Evolutionary conservation across 2,797 vertebrate species (phyloP).

Genomic region (Otolemur crassicaudatus): DNA sequence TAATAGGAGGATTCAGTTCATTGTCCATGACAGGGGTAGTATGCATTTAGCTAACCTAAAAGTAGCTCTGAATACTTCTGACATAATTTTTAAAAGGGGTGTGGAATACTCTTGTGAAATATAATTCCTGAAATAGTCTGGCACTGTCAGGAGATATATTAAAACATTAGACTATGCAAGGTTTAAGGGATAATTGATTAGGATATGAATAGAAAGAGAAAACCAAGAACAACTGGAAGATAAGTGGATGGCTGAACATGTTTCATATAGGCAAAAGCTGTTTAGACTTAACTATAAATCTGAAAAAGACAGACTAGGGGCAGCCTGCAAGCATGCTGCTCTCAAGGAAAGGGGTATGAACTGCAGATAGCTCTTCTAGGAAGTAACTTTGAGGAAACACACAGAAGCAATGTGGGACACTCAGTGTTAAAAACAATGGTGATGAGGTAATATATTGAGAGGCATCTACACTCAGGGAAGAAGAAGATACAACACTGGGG

Average conservation of each 20-base stretch:
- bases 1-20: background rate
- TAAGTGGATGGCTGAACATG: background rate
- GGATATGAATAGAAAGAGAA: background rate
- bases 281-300: background rate
- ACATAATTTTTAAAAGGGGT: background rate
- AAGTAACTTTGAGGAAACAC: background rate
- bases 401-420: background rate
- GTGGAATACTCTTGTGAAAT: background rate
- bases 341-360: background rate
- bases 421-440: background rate
- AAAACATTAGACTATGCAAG: background rate
- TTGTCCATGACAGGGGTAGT: conserved; percentile 1
- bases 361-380: background rate
- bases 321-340: background rate
- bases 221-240: background rate
- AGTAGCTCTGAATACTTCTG: conserved; percentile 34
- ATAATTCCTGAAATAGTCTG: background rate
- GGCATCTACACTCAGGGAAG: background rate
- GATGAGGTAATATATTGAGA: background rate
- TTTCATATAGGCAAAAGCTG: background rate
- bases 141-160: background rate
- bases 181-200: background rate
- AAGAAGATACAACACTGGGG: background rate
- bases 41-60: conserved; percentile 35
- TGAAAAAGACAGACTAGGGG: background rate